Evolutionary conservation across 2,888 invertebrate species (phyloP), one percentile per base, ranked within the genome.

Genomic region (Brenthis hecate): DNA sequence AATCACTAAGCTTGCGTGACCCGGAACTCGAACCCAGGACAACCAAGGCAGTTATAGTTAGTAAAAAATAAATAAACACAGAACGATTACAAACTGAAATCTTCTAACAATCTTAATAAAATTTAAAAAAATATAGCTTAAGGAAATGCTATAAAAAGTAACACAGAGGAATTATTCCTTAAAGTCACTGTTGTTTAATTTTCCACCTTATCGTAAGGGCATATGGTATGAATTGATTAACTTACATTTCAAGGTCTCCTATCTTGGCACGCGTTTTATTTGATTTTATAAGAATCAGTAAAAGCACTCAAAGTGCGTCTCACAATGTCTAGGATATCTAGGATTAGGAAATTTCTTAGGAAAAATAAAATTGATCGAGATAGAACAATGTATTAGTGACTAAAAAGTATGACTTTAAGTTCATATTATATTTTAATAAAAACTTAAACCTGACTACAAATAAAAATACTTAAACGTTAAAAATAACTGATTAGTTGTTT

Each of bases 201-300:
- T 73, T 71, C 67, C 69, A 74, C 73, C 74, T 72, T 76, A 73
- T 69, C 51, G 14, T 72, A 73, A 62, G 61, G 68, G 56, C 3
- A 13, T 54, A 62, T 63, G 60, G 16, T 56, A 54, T 48, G 43
- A 50, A 58, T 57, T 65, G 8, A 6, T 5, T 36, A 6, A 50
- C 0, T 4, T 13, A 19, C n/a, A 5, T 14, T 36, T 67, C 73
- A 70, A 65, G 65, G 63, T 61, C 63, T 65, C 56, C 57, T 68
- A 55, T 73, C 66, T 62, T 62, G 51, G 68, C 70, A 53, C 36
- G 47, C 55, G 32, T 63, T 68, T 70, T 72, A 71, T 71, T 68
- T 71, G 66, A 70, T 61, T 72, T 66, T 72, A 65, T 63, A 66
- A 55, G 70, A 61, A 71, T 66, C 68, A 68, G 66, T 56, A 68